phyloP scores from a whole-genome alignment of 2,113 vertebrate genomes.

The Daubentonia madagascariensis region DNA sequence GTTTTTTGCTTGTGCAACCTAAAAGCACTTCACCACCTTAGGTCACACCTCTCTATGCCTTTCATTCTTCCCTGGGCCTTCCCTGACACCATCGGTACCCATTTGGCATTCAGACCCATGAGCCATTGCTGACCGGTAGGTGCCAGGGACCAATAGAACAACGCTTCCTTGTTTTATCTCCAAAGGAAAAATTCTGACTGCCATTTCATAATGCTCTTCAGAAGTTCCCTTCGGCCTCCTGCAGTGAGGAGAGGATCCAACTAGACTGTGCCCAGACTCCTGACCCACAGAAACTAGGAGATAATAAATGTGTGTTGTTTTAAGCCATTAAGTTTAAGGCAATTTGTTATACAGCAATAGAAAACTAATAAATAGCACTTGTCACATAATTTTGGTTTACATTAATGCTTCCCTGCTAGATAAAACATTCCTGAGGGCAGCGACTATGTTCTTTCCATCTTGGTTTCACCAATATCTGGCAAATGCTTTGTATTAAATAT shows the following conservation, averaged over 20 bases:
- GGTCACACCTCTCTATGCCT: neutral
- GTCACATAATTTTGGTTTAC: neutral
- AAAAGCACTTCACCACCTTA: neutral
- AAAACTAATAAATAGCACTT: neutral
- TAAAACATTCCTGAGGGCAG: neutral
- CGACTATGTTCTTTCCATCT: neutral
- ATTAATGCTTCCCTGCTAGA: neutral
- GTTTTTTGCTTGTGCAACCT: neutral
- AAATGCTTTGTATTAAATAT: neutral
- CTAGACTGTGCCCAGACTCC: neutral
- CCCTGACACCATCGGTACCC: neutral
- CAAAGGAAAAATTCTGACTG: neutral
- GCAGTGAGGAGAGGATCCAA: neutral
- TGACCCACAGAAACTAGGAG: neutral
- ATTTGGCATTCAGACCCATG: neutral
- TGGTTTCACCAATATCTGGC: neutral
- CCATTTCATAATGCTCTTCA: neutral
- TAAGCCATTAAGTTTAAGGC: neutral
- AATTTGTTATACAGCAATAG: neutral
- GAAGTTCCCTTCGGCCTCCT: neutral
- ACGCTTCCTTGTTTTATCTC: neutral
- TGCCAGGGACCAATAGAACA: neutral
- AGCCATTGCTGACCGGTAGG: neutral
- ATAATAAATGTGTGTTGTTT: neutral
- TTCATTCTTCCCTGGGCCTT: neutral